Conservation (phyloP, 1,140 invertebrate genomes). For the Neocloeon triangulifer region DNA sequence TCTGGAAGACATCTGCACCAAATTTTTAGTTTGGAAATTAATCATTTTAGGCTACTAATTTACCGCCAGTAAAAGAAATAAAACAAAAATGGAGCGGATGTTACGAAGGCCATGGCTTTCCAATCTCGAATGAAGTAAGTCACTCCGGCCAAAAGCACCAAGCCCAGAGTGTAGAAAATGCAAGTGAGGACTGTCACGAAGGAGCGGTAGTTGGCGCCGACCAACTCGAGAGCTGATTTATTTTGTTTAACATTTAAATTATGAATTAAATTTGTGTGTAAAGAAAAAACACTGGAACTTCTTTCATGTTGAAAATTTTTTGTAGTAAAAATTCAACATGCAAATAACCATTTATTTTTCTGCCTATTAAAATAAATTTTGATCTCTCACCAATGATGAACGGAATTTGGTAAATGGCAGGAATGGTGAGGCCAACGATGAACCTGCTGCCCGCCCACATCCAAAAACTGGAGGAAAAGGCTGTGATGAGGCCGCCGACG, state of each 20-base stretch:
- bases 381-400: slow-evolving; percentile 87
- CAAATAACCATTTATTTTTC: too few species aligned
- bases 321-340: too few species aligned
- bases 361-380: too few species aligned
- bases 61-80: slow-evolving; percentile 67
- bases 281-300: too few species aligned
- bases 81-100: slow-evolving; percentile 58
- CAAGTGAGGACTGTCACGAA: slow-evolving; percentile 80
- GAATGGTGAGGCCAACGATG: slow-evolving; percentile 67
- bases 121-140: slow-evolving; percentile 66
- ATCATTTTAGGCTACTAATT: too few species aligned
- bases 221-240: slow-evolving; percentile 67
- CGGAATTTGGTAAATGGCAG: slow-evolving; percentile 83
- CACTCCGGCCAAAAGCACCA: slow-evolving; percentile 55
- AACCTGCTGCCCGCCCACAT: slow-evolving; percentile 53
- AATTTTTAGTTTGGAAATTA: too few species aligned
- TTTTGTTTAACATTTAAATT: too few species aligned
- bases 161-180: slow-evolving; percentile 64
- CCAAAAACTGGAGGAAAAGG: slow-evolving; percentile 51
- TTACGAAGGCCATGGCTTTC: slow-evolving; percentile 49
- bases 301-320: slow-evolving; percentile 1
- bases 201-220: slow-evolving; percentile 71
- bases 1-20: slow-evolving; percentile 46
- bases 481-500: slow-evolving; percentile 50
- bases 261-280: too few species aligned